Percentiles rank a stretch among this genome's conserved stretches.
Conservation (phyloP, 1,140 invertebrate genomes). For the Scaptodrosophila lebanonensis region DNA sequence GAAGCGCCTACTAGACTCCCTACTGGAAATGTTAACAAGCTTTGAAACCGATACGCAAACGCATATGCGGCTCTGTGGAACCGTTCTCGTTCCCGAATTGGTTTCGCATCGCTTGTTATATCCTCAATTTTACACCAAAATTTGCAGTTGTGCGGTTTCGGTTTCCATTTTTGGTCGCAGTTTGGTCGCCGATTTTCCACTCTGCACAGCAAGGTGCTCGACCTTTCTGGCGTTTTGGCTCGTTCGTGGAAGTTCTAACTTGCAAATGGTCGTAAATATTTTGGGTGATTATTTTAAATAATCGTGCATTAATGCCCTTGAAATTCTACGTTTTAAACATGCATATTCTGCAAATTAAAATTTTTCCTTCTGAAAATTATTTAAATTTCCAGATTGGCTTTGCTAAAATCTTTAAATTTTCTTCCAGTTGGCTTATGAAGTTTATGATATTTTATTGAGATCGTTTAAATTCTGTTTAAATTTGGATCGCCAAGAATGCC, state of each 20-base stretch:
- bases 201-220: conserved; percentile 63
- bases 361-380: too few species aligned
- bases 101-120: conserved; percentile 48
- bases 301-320: conserved; percentile 67
- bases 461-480: too few species aligned
- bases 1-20: conserved; percentile 39
- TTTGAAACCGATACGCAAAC: conserved; percentile 48
- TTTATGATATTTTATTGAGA: too few species aligned
- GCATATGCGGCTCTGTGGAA: conserved; percentile 34
- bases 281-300: conserved; percentile 76
- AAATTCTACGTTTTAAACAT: conserved; percentile 34
- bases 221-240: conserved; percentile 33
- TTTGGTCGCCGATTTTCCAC: conserved; percentile 64
- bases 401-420: too few species aligned
- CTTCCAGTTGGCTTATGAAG: too few species aligned
- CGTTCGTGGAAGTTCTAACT: conserved; percentile 48
- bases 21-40: conserved; percentile 36
- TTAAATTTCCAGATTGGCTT: too few species aligned
- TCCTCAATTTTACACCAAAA: conserved; percentile 25
- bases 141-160: conserved; percentile 58
- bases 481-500: too few species aligned
- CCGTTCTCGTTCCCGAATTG: conserved; percentile 65
- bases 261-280: conserved; percentile 72
- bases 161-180: conserved; percentile 69
- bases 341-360: neutral